phyloP scores from a whole-genome alignment of 1,140 invertebrate species.

The Scaptomyza graminum region DNA sequence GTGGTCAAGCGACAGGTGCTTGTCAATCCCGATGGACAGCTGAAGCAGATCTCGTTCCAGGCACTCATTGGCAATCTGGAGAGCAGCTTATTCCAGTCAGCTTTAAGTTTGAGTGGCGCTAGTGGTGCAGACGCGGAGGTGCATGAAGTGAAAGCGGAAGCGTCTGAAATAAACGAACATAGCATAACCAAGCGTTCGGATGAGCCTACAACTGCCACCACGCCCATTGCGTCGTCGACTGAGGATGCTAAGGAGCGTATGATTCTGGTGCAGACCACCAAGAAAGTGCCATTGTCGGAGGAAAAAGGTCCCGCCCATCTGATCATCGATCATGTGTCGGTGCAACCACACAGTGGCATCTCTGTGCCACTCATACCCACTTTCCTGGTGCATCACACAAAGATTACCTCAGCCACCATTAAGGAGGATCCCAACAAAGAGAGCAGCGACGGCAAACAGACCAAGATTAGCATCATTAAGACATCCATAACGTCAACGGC shows the following conservation, averaged over 20 bases:
- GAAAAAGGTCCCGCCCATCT: slow-evolving; percentile 64
- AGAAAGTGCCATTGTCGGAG: slow-evolving; percentile 54
- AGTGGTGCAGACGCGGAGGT: slow-evolving; percentile 47
- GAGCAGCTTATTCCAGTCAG: slow-evolving; percentile 72
- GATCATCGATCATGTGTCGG: slow-evolving; percentile 73
- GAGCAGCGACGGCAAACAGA: slow-evolving; percentile 67
- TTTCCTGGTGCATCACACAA: slow-evolving; percentile 76
- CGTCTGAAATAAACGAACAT: slow-evolving; percentile 32
- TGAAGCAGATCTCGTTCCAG: slow-evolving; percentile 75
- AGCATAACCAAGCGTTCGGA: slow-evolving; percentile 56
- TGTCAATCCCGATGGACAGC: slow-evolving; percentile 57
- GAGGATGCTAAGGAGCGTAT: slow-evolving; percentile 52
- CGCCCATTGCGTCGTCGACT: not conserved
- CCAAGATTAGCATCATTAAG: slow-evolving; percentile 75
- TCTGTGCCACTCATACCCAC: slow-evolving; percentile 66
- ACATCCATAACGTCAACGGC: slow-evolving; percentile 71
- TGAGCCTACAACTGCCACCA: slow-evolving; percentile 22
- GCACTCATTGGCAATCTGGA: slow-evolving; percentile 72
- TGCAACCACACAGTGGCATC: slow-evolving; percentile 63
- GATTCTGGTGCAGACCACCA: slow-evolving; percentile 70
- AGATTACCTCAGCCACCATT: slow-evolving; percentile 67
- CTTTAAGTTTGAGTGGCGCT: slow-evolving; percentile 59
- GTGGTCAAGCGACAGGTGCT: slow-evolving; percentile 70
- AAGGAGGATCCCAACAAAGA: slow-evolving; percentile 64
- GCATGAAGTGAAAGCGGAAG: slow-evolving; percentile 49